phyloP scores from a whole-genome alignment of 1,140 invertebrate genomes.

The Drosophila sp. region DNA sequence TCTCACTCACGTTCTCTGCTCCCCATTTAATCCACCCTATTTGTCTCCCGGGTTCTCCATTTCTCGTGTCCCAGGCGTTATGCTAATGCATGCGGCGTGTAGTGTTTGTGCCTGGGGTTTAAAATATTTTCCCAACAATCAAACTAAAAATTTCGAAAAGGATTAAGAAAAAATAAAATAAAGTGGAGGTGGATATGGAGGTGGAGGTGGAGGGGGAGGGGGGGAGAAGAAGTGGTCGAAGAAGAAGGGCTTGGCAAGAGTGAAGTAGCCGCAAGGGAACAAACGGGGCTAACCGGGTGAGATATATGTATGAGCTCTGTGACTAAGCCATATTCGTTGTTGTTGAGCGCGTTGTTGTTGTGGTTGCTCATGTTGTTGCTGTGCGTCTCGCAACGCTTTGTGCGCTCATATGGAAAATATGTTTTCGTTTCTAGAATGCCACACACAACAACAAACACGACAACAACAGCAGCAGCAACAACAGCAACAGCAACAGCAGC shows the following conservation, averaged over 20 bases:
- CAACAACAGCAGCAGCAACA: no score
- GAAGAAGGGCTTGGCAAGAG: not conserved
- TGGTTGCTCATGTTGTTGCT: slow-evolving; percentile 22
- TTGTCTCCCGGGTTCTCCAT: slow-evolving; percentile 9
- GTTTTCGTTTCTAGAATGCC: slow-evolving; percentile 78
- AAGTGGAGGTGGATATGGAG: slow-evolving; percentile 19
- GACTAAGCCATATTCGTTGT: slow-evolving; percentile 34
- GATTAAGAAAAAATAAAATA: slow-evolving; percentile 61
- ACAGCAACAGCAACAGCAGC: no score
- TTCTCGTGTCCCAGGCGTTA: slow-evolving; percentile 26
- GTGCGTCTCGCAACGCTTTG: slow-evolving; percentile 70
- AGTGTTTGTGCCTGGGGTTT: slow-evolving; percentile 58
- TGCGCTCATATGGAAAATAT: slow-evolving; percentile 79
- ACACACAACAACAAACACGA: slow-evolving; percentile 57
- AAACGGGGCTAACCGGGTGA: slow-evolving; percentile 20
- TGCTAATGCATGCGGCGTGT: slow-evolving; percentile 61
- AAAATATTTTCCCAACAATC: slow-evolving; percentile 77
- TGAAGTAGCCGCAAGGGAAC: slow-evolving; percentile 44
- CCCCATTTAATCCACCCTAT: no score
- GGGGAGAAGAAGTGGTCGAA: not conserved
- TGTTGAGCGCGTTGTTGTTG: slow-evolving; percentile 23
- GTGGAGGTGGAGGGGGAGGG: not conserved
- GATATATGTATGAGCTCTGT: slow-evolving; percentile 54
- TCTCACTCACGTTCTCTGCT: not conserved
- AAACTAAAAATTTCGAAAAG: slow-evolving; percentile 77